Evolutionary conservation across 2,113 vertebrate genomes (phyloP).

Genomic region (Pterocles orientalis): DNA sequence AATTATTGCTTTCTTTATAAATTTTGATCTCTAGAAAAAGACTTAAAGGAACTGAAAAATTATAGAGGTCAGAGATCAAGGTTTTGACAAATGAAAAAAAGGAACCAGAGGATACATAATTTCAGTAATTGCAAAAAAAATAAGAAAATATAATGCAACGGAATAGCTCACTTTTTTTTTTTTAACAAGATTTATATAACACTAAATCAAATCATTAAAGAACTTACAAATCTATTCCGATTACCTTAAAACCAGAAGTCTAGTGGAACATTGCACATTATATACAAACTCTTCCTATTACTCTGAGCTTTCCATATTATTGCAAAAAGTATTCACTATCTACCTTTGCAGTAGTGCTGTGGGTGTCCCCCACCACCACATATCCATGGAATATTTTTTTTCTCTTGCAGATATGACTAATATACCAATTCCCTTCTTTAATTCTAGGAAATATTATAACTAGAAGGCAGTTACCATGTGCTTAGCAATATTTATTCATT

Average conservation of each 20-base stretch:
- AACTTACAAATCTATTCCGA: background rate
- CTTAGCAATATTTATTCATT: background rate
- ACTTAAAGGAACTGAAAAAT: background rate
- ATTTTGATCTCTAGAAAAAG: background rate
- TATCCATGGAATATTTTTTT: background rate
- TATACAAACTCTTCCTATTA: background rate
- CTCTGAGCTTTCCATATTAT: background rate
- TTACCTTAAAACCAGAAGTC: background rate
- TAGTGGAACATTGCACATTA: background rate
- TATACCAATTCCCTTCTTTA: background rate
- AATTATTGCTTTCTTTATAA: background rate
- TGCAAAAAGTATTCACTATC: background rate
- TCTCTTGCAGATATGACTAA: background rate
- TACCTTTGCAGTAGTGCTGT: background rate
- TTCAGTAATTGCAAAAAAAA: background rate
- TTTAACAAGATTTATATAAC: background rate
- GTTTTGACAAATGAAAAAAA: background rate
- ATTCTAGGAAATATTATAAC: background rate
- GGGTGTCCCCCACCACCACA: rapidly evolving
- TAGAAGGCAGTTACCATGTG: background rate
- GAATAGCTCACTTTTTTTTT: background rate
- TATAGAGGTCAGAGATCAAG: background rate
- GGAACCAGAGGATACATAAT: background rate
- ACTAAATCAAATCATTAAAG: background rate
- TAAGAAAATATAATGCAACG: background rate